Evolutionary conservation across 1,140 invertebrate genomes (phyloP).

Genomic region (Stenopsyche tienmushanensis): DNA sequence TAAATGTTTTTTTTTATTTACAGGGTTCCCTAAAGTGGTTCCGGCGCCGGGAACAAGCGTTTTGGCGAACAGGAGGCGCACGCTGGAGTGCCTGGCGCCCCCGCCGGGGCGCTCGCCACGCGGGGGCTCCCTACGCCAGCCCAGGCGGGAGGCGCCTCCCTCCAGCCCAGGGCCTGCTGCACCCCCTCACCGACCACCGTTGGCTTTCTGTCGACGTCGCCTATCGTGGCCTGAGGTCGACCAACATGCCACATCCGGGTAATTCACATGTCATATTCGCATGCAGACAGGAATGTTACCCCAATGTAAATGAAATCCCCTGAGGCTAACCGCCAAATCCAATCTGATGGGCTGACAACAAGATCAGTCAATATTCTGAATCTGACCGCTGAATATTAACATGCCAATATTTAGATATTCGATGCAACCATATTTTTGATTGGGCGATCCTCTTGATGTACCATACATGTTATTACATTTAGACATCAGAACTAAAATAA

Average conservation of each 20-base stretch:
- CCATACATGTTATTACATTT: too few relatives aligned
- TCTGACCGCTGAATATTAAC: too few relatives aligned
- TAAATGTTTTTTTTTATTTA: slow-evolving; percentile 39
- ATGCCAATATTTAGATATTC: too few relatives aligned
- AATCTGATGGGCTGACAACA: too few relatives aligned
- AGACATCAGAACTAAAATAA: too few relatives aligned
- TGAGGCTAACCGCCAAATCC: too few relatives aligned
- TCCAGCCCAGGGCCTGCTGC: slow-evolving; percentile 55
- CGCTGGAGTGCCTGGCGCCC: slow-evolving; percentile 62
- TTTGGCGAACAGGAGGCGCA: slow-evolving; percentile 56
- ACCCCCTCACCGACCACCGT: slow-evolving; percentile 59
- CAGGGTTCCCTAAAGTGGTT: slow-evolving; percentile 62
- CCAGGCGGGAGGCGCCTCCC: slow-evolving; percentile 46
- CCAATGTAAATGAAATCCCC: too few relatives aligned
- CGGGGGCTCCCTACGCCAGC: slow-evolving; percentile 63
- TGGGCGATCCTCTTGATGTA: too few relatives aligned
- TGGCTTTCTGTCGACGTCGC: slow-evolving; percentile 71
- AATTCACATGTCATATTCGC: slow-evolving; percentile 46
- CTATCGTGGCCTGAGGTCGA: slow-evolving; percentile 83
- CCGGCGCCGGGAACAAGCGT: slow-evolving; percentile 64
- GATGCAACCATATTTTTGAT: too few relatives aligned
- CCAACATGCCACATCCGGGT: slow-evolving; percentile 75
- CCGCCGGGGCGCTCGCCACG: slow-evolving; percentile 52
- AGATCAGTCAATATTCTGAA: too few relatives aligned
- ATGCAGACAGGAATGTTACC: too few relatives aligned